phyloP scores from a whole-genome alignment of 2,113 vertebrate genomes.

The Neomonachus schauinslandi region DNA sequence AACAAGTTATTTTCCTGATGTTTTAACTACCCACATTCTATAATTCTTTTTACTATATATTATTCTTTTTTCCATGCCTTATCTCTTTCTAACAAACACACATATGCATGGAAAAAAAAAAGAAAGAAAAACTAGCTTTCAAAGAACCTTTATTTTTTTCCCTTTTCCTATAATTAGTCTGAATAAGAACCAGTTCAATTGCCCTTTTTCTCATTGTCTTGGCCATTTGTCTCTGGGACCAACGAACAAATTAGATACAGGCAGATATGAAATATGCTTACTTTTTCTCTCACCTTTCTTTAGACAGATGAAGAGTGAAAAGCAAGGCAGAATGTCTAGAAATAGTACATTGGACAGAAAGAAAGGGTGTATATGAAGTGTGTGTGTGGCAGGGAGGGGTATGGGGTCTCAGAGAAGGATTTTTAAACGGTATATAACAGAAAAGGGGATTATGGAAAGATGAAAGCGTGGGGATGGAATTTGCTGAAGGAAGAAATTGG shows the following conservation, averaged over 20 bases:
- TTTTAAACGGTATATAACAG: neutral
- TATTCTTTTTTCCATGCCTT: conserved; percentile 48
- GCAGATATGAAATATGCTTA: conserved; percentile 13
- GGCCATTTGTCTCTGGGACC: conserved; percentile 33
- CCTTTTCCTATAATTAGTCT: conserved; percentile 53
- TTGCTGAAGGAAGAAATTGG: neutral
- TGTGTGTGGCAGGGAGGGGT: fast-evolving
- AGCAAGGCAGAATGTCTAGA: neutral
- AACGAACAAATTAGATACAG: neutral
- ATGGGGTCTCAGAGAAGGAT: neutral
- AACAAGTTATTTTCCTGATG: neutral
- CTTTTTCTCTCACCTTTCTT: conserved; percentile 13
- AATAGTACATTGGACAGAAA: neutral
- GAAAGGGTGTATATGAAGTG: neutral
- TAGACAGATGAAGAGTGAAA: neutral
- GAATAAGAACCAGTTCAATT: conserved; percentile 42
- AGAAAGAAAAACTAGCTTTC: neutral
- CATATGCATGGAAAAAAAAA: neutral
- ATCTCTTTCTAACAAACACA: conserved; percentile 62
- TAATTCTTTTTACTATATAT: neutral
- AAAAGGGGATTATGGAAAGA: neutral
- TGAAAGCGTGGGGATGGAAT: neutral
- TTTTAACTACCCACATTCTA: conserved; percentile 27
- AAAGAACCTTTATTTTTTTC: conserved; percentile 9
- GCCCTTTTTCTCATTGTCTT: conserved; percentile 31